Base-by-base conservation (phyloP, 2,797 vertebrate species). In the Selene dorsalis region DNA sequence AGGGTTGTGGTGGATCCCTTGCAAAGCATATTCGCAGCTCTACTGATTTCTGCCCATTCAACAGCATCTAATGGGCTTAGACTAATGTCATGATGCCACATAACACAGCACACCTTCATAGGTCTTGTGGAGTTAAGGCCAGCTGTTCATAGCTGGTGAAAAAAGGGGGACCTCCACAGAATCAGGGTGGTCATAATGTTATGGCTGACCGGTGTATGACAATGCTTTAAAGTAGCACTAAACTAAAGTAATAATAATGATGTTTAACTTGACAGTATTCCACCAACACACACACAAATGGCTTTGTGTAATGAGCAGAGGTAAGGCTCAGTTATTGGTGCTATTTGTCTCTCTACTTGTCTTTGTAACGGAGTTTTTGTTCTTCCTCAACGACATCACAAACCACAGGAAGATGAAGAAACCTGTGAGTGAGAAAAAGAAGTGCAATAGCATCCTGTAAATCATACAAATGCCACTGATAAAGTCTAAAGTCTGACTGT, bases 371-470 rank as follows among this genome's bases (percentile, higher is more conserved):
- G 61, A 17, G 0, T 38, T 41, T n/a, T 39, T 32, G 1, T 2
- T 24, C 57, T 77, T 86, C 63, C 43, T 83, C 53, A 71, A 16
- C 17, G 73, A 87, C 77, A 88, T 45, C 57, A 70, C 35, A 55
- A 89, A 87, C 90, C 90, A 92, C 60, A 92, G 67, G 73, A 89
- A 92, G 48, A 92, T 84, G 77, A 91, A 91, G 32, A 92, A 73
- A 52, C 90, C 90, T 93, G 80, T 12, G 38, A 43, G 39, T 62
- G 6, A 28, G 3, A 67, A 10, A 43, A 6, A 48, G 28, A 48
- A 9, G 5, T 2, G 14, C 16, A 35, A 38, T 4, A 63, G 4
- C 11, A n/a, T n/a, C 18, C 50, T 38, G n/a, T 22, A 41, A 52
- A 38, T 39, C 32, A 85, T 80, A 69, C 68, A 59, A 72, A 82